Base-by-base conservation (phyloP, 2,113 vertebrate genomes). In the Paradoxurus hermaphroditus region DNA sequence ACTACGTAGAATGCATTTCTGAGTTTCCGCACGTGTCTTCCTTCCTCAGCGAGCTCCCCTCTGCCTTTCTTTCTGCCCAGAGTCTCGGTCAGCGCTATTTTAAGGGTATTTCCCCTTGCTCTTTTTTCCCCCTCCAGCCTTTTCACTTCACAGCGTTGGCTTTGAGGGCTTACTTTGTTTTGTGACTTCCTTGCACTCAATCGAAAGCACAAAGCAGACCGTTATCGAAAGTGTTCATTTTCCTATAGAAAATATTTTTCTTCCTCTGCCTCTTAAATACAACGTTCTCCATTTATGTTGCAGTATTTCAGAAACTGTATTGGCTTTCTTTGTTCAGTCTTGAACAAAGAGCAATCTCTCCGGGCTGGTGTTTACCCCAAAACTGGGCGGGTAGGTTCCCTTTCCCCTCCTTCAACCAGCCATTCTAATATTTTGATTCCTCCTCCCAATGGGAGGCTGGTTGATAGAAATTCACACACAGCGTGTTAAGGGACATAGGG, bases 181-280 rank as follows among this genome's bases (percentile, higher is more conserved):
- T 84, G 72, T 65, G 86, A 90, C 73, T 85, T 95, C 49, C 19
- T 62, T 93, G 63, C 36, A 92, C 18, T 87, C 91, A 87, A 34
- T 6, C 90, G 53, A 63, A 95, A 97, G 25, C 62, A 90, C 81
- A 95, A 90, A 91, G 68, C 59, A 94, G 65, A 82, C 6, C 34
- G 65, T 86, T 79, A 91, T 49, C 14, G 41, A 77, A 96, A 96
- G 73, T 36, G 92, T 1, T 78, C 75, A 39, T 92, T 93, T 96
- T 89, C 65, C 63, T 96, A 68, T 49, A 88, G 94, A 83, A 96
- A 94, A 15, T 70, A 53, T 79, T 82, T 90, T 78, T 91, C 82
- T 95, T 88, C 85, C 82, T 93, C 59, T 96, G 29, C 39, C 21
- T 78, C 46, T 93, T 90, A 84, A 96, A 94, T 94, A 83, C 53